phyloP scores from a whole-genome alignment of 2,888 invertebrate genomes.

The Acanthosepion lycidas region DNA sequence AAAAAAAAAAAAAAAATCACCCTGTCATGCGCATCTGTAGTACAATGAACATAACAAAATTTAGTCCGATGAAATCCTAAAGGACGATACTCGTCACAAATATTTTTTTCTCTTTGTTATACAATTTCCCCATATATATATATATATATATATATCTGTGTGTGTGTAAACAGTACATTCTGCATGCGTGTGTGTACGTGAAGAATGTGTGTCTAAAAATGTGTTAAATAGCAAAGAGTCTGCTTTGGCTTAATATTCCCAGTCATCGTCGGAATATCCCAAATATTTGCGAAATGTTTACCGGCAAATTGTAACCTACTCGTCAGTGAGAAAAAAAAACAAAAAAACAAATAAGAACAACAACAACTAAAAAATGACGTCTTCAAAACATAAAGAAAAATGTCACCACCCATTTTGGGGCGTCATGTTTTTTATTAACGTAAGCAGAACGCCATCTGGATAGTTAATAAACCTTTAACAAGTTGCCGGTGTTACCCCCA shows the following conservation, averaged over 20 bases:
- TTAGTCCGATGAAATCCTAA: too few species aligned
- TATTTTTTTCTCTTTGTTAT: too few species aligned
- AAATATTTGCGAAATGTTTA: not conserved
- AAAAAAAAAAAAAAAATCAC: too few species aligned
- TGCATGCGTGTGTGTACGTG: too few species aligned
- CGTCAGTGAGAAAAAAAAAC: not conserved
- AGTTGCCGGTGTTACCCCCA: not conserved
- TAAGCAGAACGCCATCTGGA: not conserved
- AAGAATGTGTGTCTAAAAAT: not conserved
- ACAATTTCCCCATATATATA: not conserved
- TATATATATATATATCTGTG: not conserved
- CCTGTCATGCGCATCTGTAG: not conserved
- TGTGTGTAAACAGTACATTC: not conserved
- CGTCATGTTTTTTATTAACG: constrained; percentile 7
- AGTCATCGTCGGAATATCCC: not conserved
- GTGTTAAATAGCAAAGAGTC: not conserved
- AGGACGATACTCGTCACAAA: too few species aligned
- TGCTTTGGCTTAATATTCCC: not conserved
- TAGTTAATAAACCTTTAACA: not conserved
- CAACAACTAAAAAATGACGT: not conserved
- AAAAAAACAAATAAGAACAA: not conserved
- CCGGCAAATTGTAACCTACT: not conserved
- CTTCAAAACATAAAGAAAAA: not conserved
- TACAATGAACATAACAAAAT: too few species aligned
- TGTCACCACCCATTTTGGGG: constrained; percentile 11